Evolutionary conservation across 2,888 invertebrate genomes (phyloP).

Genomic region (Galerucella nymphaeae): DNA sequence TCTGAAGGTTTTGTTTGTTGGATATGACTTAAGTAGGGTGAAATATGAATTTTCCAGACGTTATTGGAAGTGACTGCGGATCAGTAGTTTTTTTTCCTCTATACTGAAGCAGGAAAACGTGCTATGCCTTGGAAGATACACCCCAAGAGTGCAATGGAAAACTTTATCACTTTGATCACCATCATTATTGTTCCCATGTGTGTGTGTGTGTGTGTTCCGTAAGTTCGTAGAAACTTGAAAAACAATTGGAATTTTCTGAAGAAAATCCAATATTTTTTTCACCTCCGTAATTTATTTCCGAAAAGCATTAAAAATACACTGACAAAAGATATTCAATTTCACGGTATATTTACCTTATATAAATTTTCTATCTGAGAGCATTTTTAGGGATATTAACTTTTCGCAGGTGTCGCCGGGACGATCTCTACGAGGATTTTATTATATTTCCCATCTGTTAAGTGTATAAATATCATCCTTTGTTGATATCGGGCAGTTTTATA

Average conservation of each 20-base stretch:
- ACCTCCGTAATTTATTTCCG: constrained; percentile 40
- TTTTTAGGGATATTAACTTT: constrained; percentile 51
- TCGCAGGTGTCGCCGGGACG: constrained; percentile 51
- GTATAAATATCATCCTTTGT: constrained; percentile 34
- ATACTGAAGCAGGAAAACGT: constrained; percentile 9
- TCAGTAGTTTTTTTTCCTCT: too few relatives aligned
- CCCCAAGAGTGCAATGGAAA: constrained; percentile 22
- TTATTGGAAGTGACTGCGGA: too few relatives aligned
- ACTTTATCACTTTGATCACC: constrained; percentile 29
- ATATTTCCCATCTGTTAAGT: constrained; percentile 43
- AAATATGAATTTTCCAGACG: too few relatives aligned
- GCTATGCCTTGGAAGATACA: constrained; percentile 24
- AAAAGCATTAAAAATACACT: constrained; percentile 51
- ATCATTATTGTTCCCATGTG: constrained; percentile 29
- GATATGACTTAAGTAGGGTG: too few relatives aligned
- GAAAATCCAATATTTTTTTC: constrained; percentile 40
- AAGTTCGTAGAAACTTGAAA: constrained; percentile 22
- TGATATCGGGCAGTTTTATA: constrained; percentile 31
- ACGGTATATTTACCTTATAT: constrained; percentile 55
- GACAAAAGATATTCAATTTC: constrained; percentile 54
- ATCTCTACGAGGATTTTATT: constrained; percentile 47
- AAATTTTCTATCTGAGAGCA: constrained; percentile 50
- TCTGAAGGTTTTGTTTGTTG: too few relatives aligned
- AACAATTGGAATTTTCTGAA: constrained; percentile 30
- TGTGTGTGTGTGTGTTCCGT: constrained; percentile 2